Evolutionary conservation across 2,797 vertebrate species (phyloP).

Genomic region (Myotis myotis): DNA sequence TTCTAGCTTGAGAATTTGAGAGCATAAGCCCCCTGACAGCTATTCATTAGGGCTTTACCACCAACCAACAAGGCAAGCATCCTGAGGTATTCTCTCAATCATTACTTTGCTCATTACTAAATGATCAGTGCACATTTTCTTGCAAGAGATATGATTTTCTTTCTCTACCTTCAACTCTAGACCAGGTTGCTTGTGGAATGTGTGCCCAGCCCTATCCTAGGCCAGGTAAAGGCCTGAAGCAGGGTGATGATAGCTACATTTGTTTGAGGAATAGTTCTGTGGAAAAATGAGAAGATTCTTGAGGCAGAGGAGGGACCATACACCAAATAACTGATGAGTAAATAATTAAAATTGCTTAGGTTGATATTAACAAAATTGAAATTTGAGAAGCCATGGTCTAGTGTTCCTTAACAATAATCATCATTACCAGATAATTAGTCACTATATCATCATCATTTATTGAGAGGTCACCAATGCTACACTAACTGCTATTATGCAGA

Average conservation of each 20-base stretch:
- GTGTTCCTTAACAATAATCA: not conserved
- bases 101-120: not conserved
- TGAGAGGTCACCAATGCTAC: not conserved
- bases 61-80: not conserved
- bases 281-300: not conserved
- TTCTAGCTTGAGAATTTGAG: not conserved
- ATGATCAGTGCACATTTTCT: not conserved
- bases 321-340: not conserved
- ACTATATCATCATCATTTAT: not conserved
- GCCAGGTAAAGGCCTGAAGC: not conserved
- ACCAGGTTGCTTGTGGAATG: not conserved
- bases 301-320: not conserved
- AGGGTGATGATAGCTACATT: not conserved
- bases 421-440: not conserved
- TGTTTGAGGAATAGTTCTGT: not conserved
- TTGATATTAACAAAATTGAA: not conserved
- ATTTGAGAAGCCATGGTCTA: not conserved
- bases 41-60: not conserved
- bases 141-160: not conserved
- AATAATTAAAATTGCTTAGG: not conserved
- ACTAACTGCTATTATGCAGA: not conserved
- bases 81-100: not conserved
- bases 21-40: rapidly evolving
- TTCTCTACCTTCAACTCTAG: not conserved
- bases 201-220: not conserved